Base-by-base conservation (phyloP, 2,888 invertebrate genomes). In the Sphaerophoria taeniata region DNA sequence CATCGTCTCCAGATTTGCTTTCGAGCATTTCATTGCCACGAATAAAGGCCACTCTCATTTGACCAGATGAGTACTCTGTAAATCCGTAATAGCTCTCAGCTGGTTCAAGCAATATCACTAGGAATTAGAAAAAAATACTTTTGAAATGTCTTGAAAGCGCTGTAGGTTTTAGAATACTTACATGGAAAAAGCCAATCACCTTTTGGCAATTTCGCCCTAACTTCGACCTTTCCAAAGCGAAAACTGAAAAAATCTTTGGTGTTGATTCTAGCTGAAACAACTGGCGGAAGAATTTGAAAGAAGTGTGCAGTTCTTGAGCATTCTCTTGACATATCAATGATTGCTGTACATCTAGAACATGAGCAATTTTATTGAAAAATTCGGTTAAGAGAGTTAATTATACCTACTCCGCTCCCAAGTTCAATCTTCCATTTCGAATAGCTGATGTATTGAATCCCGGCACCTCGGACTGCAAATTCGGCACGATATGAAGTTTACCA, bases 161-260 rank as follows among this genome's bases (percentile, higher is more conserved):
- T 6, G 12, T 43, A 43, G 39, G 7, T 36, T 36, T 9, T 3
- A 0, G n/a, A n/a, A 6, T 39, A 88, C 89, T 92, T 92, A 96
- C 96, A 93, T 83, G 97, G 96, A 90, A 95, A 94, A 16, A 97
- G 92, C 97, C 96, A 97, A 89, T 96, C 95, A 6, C 96, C 96
- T 82, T 93, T 93, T 0, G 96, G 96, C 43, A 97, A 89, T 90
- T 95, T 96, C 0, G 96, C 96, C 49, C 94, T 93, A 0, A 96
- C 92, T 88, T 95, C 94, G 24, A 97, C 92, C 67, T 92, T 93
- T 6, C 96, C 96, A 89, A 95, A 96, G 12, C 93, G 93, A 88
- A 97, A 96, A 7, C 93, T 93, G 88, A 96, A 95, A 0, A 92
- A 92, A 36, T 94, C 91, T 87, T 94, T 94, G 0, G 95, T 95